These are phyloP conservation scores for Champsocephalus esox DNA, from an alignment of 2,797 vertebrate species.

Conservation along the genomic window DNA sequence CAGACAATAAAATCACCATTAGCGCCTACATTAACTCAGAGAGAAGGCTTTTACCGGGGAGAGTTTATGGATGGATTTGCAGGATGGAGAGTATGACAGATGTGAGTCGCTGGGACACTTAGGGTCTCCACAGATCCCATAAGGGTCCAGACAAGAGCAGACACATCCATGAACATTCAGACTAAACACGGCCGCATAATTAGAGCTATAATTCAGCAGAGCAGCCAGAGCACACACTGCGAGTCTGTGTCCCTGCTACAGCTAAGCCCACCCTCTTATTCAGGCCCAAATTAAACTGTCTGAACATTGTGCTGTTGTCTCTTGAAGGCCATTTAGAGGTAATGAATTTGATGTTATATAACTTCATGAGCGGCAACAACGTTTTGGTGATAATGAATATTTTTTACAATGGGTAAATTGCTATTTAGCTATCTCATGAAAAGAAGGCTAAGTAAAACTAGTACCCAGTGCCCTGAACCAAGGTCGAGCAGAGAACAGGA, in stretches of 20 bases:
- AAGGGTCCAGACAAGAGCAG: slow-evolving; percentile 73
- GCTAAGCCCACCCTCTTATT: slow-evolving; percentile 51
- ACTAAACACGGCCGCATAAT: slow-evolving; percentile 80
- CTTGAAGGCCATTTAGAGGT: slow-evolving; percentile 37
- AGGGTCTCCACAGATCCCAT: slow-evolving; percentile 49
- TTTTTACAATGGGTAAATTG: background rate
- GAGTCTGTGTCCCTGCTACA: slow-evolving; percentile 53
- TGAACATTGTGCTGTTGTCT: slow-evolving; percentile 31
- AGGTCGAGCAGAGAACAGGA: slow-evolving; percentile 19
- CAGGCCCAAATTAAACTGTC: slow-evolving; percentile 55
- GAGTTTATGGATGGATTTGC: slow-evolving; percentile 57
- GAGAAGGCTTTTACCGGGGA: slow-evolving; percentile 56
- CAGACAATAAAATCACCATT: slow-evolving; percentile 71
- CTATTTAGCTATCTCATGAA: slow-evolving; percentile 4
- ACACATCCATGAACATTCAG: slow-evolving; percentile 72
- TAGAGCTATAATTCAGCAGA: slow-evolving; percentile 73
- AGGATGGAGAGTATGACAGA: slow-evolving; percentile 50
- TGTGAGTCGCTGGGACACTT: slow-evolving; percentile 55
- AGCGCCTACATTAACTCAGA: slow-evolving; percentile 66
- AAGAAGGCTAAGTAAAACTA: slow-evolving; percentile 17
- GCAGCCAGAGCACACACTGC: slow-evolving; percentile 45
- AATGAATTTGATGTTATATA: slow-evolving; percentile 14
- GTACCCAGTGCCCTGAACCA: background rate
- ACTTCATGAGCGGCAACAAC: slow-evolving; percentile 16
- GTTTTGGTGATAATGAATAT: background rate